These are phyloP conservation scores for Clinocottus analis DNA, from an alignment of 2,113 vertebrate genomes.

Conservation along the genomic window DNA sequence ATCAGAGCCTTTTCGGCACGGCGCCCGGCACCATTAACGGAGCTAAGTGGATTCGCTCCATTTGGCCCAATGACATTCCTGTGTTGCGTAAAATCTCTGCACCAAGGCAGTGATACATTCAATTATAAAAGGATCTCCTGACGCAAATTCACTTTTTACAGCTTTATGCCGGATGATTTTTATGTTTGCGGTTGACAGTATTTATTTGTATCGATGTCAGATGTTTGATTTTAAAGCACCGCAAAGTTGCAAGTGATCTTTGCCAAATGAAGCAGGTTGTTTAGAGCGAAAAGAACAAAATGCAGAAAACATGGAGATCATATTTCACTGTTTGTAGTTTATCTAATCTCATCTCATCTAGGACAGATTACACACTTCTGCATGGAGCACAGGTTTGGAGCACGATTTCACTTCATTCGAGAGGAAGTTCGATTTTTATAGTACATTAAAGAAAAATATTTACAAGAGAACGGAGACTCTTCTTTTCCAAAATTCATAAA, in stretches of 20 bases:
- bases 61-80: background rate
- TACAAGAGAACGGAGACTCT: no score
- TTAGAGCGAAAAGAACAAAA: background rate
- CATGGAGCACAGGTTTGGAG: background rate
- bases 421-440: no score
- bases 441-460: no score
- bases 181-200: background rate
- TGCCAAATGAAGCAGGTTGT: background rate
- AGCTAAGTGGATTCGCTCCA: constrained; percentile 14
- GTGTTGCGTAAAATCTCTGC: background rate
- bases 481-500: no score
- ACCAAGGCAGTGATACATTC: background rate
- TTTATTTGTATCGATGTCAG: background rate
- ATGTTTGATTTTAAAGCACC: background rate
- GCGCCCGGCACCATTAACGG: background rate
- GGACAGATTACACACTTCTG: background rate
- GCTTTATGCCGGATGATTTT: no score
- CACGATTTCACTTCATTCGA: no score
- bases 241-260: background rate
- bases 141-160: background rate
- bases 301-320: background rate
- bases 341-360: background rate
- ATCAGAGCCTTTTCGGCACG: constrained; percentile 3
- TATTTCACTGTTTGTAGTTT: background rate
- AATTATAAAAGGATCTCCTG: background rate